These are phyloP conservation scores for Stigmatopora argus DNA, from an alignment of 2,113 vertebrate genomes.

Conservation along the genomic window DNA sequence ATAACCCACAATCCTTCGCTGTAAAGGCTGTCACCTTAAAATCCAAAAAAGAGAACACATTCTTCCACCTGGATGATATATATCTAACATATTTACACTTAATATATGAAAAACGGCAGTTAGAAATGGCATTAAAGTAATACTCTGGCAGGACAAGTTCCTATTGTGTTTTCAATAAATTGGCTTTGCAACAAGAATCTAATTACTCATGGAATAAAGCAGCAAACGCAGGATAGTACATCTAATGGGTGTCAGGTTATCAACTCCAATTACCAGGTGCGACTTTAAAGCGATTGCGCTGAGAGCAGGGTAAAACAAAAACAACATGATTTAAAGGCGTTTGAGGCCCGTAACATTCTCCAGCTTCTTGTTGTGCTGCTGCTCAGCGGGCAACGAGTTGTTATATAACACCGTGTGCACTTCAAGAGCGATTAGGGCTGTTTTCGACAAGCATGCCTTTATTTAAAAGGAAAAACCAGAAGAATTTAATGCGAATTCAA, in stretches of 20 bases:
- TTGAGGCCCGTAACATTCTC: slow-evolving; percentile 6
- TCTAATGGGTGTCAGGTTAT: neutral
- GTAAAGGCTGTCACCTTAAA: slow-evolving; percentile 7
- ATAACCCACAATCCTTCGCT: slow-evolving; percentile 13
- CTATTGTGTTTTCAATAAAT: neutral
- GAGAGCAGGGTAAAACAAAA: neutral
- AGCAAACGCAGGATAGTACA: neutral
- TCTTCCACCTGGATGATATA: slow-evolving; percentile 9
- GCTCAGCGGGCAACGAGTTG: neutral
- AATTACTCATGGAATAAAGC: neutral
- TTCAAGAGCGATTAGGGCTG: neutral
- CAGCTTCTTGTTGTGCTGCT: neutral
- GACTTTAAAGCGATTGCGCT: neutral
- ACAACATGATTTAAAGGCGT: neutral
- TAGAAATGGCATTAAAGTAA: neutral
- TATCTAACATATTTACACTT: too few relatives aligned
- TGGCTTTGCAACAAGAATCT: neutral
- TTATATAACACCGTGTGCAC: neutral
- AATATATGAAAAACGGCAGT: neutral
- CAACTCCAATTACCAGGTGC: neutral
- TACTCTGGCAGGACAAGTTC: slow-evolving; percentile 4
- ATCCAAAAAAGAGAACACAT: slow-evolving; percentile 15
- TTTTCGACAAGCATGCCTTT: neutral
- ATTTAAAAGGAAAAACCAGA: neutral
- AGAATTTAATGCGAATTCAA: neutral